phyloP scores from a whole-genome alignment of 2,113 vertebrate species.

The Megaptera novaeangliae region DNA sequence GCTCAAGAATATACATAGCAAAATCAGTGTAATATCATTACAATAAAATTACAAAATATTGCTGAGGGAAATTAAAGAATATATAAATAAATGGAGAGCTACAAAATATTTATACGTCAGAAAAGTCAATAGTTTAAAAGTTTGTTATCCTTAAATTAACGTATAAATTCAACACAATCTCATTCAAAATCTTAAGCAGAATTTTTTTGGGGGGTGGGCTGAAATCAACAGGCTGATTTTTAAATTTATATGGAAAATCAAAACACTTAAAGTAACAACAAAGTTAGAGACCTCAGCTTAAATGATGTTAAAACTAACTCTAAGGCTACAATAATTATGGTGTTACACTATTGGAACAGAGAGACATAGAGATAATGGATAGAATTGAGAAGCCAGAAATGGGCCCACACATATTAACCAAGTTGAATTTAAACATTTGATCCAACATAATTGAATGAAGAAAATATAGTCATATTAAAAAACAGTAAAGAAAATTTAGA shows the following conservation, averaged over 20 bases:
- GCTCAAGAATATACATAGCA: neutral
- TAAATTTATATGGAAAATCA: neutral
- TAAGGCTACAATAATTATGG: neutral
- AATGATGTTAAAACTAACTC: neutral
- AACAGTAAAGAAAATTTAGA: neutral
- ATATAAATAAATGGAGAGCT: neutral
- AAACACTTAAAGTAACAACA: neutral
- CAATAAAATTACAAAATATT: neutral
- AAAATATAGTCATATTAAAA: neutral
- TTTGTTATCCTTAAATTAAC: neutral
- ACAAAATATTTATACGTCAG: neutral
- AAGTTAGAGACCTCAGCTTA: neutral
- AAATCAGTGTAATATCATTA: neutral
- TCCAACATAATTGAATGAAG: neutral
- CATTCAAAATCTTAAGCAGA: neutral
- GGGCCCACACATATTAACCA: neutral
- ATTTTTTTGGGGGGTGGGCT: neutral
- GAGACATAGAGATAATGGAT: neutral
- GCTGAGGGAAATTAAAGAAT: neutral
- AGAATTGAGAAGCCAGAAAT: neutral
- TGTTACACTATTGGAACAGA: neutral
- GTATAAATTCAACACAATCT: neutral
- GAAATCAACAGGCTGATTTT: neutral
- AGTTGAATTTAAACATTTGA: neutral
- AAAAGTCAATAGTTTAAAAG: neutral